Base-by-base conservation (phyloP, 1,140 invertebrate genomes). In the Zaprionus lachaisei region DNA sequence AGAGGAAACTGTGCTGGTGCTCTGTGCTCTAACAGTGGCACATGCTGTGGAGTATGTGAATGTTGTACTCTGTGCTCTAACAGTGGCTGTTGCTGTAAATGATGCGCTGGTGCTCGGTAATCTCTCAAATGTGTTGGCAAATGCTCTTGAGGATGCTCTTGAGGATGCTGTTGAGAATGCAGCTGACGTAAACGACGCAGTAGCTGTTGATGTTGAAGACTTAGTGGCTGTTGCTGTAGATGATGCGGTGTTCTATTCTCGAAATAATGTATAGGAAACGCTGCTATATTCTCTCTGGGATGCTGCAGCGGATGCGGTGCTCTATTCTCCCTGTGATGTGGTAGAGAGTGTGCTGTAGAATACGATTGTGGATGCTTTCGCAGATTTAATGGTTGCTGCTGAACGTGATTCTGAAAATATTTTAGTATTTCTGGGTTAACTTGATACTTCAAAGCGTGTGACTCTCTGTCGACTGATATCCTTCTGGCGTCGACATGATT, bases 381-480 rank as follows among this genome's bases (percentile, higher is more conserved):
- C 31, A 34, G 11, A 14, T 49, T 20, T 3, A 9, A 5, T 49
- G 14, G 14, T 11, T 11, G 14, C 37, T 34, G 26, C 9, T 34
- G 31, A 9, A 34, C 31, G 31, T 5, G 37, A 49, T 9, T 22
- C 22, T 12, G 12, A 26, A 11, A 0, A 15, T 37, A 15, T n/a
- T 28, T 24, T 14, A 14, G 11, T 17, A 24, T 17, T 17, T 12
- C 24, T 20, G 44, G 34, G 55, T 69, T 34, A 47, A 58, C 12
- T 60, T 37, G 37, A 26, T 67, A 54, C 54, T 22, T 14, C 22
- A 37, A 57, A 55, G 44, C 11, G 57, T 56, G 34, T 17, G 66
- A 9, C 15, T 56, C 37, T 6, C 51, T 24, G 15, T 49, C 26
- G 56, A 85, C 76, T 85, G 83, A 57, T 54, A 68, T 82, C 64